Percentiles rank a stretch among this genome's conserved stretches.
Conservation (phyloP, 2,113 vertebrate species). For the Gymnogyps californianus region DNA sequence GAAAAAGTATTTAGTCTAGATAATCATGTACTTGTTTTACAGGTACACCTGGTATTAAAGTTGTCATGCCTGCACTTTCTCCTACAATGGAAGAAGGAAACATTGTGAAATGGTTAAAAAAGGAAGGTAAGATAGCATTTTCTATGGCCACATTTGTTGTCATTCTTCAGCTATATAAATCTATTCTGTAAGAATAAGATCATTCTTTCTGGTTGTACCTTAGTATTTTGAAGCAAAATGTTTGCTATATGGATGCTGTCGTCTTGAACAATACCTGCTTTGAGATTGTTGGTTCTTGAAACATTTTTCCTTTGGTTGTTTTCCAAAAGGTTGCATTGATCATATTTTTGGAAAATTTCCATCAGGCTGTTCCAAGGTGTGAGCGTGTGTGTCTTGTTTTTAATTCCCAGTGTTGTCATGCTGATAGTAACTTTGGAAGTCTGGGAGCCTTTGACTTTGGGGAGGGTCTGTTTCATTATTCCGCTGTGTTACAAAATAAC, state of each 20-base stretch:
- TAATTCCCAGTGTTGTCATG: neutral
- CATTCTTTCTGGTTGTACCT: neutral
- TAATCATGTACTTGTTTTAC: slow-evolving; percentile 10
- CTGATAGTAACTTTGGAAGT: neutral
- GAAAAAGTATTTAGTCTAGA: neutral
- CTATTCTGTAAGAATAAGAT: neutral
- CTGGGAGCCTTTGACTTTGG: neutral
- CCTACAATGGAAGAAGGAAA: slow-evolving; percentile 98
- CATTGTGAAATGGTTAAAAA: slow-evolving; percentile 96
- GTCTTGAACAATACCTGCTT: neutral
- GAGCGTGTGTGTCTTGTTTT: neutral
- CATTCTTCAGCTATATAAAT: neutral
- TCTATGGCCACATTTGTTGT: neutral
- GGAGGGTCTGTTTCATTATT: neutral
- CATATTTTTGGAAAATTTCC: neutral
- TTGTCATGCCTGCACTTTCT: slow-evolving; percentile 96
- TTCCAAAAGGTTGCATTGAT: neutral
- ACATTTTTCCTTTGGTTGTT: neutral
- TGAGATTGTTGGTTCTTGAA: neutral
- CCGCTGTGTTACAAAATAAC: neutral
- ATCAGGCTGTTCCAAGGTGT: neutral
- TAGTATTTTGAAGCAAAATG: neutral
- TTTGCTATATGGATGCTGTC: neutral
- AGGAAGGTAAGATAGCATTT: slow-evolving; percentile 83
- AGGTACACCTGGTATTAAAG: slow-evolving; percentile 83